Conservation (phyloP, 1,140 invertebrate species). For the Bilobella aurantiaca region DNA sequence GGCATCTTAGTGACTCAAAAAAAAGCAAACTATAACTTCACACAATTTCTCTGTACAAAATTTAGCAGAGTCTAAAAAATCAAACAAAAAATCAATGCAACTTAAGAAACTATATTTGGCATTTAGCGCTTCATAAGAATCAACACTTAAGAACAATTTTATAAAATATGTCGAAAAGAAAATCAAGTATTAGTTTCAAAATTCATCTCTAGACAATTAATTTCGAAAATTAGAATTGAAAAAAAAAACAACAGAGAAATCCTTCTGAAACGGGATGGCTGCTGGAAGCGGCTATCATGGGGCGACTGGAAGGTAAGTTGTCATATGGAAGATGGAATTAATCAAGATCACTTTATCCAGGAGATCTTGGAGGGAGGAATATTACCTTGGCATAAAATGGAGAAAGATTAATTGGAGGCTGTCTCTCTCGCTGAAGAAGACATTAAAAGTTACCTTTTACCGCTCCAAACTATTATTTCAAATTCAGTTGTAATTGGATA, state of each 20-base stretch:
- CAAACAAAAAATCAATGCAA: too few relatives aligned
- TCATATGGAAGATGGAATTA: neutral
- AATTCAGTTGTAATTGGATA: conserved; percentile 5
- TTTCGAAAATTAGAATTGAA: too few relatives aligned
- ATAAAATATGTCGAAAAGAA: neutral
- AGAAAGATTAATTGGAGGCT: neutral
- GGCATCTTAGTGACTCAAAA: too few relatives aligned
- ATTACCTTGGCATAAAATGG: neutral
- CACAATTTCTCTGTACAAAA: too few relatives aligned
- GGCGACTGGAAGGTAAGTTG: too few relatives aligned
- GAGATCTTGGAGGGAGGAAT: neutral
- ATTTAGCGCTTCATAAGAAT: too few relatives aligned
- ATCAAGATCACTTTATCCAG: neutral
- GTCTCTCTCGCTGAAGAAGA: neutral
- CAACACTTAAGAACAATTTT: too few relatives aligned
- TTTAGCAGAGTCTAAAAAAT: too few relatives aligned
- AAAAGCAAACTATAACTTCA: too few relatives aligned
- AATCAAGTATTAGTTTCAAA: neutral
- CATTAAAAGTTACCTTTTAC: conserved; percentile 8
- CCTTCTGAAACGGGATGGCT: neutral
- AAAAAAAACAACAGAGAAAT: neutral
- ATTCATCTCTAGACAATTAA: neutral
- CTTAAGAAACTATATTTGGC: too few relatives aligned
- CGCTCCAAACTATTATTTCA: neutral
- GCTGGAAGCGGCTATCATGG: too few relatives aligned